phyloP scores from a whole-genome alignment of 2,888 invertebrate genomes.

The Malachius bipustulatus region DNA sequence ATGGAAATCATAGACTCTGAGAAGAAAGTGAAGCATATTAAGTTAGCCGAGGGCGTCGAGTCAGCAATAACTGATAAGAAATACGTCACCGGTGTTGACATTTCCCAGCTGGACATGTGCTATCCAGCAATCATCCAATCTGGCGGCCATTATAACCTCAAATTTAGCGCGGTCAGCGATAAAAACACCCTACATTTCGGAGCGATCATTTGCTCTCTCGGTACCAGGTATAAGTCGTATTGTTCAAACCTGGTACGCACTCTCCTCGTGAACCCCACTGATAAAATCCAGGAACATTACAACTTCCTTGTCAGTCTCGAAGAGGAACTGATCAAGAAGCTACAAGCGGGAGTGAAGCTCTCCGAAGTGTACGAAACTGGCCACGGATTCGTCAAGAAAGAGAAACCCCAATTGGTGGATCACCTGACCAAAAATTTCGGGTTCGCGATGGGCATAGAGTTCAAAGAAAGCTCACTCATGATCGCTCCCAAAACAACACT shows the following conservation, averaged over 20 bases:
- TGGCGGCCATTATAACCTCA: constrained; percentile 93
- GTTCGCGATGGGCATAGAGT: constrained; percentile 97
- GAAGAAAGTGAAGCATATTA: constrained; percentile 93
- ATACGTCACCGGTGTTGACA: constrained; percentile 83
- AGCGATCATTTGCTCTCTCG: constrained; percentile 88
- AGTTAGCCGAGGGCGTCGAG: constrained; percentile 91
- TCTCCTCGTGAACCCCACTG: constrained; percentile 85
- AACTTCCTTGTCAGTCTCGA: constrained; percentile 81
- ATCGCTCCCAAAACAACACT: constrained; percentile 83
- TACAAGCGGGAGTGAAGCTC: constrained; percentile 72
- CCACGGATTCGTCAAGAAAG: constrained; percentile 68
- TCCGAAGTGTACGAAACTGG: constrained; percentile 81
- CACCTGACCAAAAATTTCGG: constrained; percentile 92
- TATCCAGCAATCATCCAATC: constrained; percentile 99
- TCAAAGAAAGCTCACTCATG: constrained; percentile 85
- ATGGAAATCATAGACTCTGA: constrained; percentile 98
- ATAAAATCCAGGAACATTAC: constrained; percentile 72
- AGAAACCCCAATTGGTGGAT: constrained; percentile 73
- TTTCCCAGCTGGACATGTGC: constrained; percentile 87
- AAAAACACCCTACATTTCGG: constrained; percentile 93
- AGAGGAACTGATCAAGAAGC: constrained; percentile 76
- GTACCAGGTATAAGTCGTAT: constrained; percentile 91
- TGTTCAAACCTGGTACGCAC: constrained; percentile 97
- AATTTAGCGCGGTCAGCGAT: constrained; percentile 92
- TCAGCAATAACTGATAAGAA: constrained; percentile 90